Conservation (phyloP, 2,797 vertebrate genomes). For the Mus caroli region DNA sequence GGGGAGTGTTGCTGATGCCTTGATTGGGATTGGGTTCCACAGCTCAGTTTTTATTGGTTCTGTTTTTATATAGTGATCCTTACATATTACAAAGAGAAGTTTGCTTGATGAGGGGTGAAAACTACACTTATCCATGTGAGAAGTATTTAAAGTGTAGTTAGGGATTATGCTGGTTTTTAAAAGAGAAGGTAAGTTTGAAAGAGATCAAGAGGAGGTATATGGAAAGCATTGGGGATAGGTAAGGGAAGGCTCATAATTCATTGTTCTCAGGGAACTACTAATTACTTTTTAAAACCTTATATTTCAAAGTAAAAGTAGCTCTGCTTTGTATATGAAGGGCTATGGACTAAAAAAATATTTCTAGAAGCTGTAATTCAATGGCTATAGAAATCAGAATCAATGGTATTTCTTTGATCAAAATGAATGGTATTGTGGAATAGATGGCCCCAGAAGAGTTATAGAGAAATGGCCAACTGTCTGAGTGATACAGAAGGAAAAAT, state of each 20-base stretch:
- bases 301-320: slow-evolving; percentile 34
- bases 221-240: too few species aligned
- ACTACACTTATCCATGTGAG: not conserved
- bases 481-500: not conserved
- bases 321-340: not conserved
- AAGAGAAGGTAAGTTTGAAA: not conserved
- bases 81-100: not conserved
- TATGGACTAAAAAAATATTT: not conserved
- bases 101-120: not conserved
- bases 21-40: too few species aligned
- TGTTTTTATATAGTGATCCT: not conserved
- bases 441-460: not conserved
- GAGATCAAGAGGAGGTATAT: not conserved
- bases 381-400: fast-evolving
- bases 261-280: not conserved
- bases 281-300: not conserved
- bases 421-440: fast-evolving
- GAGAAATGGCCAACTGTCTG: not conserved
- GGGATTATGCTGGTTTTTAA: not conserved
- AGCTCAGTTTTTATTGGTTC: not conserved
- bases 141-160: not conserved
- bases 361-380: not conserved
- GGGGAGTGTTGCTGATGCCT: too few species aligned
- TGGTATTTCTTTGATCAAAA: not conserved
- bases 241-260: not conserved